These are phyloP conservation scores for Arrhopalites spinosus DNA, from an alignment of 2,888 invertebrate genomes.

Conservation along the genomic window DNA sequence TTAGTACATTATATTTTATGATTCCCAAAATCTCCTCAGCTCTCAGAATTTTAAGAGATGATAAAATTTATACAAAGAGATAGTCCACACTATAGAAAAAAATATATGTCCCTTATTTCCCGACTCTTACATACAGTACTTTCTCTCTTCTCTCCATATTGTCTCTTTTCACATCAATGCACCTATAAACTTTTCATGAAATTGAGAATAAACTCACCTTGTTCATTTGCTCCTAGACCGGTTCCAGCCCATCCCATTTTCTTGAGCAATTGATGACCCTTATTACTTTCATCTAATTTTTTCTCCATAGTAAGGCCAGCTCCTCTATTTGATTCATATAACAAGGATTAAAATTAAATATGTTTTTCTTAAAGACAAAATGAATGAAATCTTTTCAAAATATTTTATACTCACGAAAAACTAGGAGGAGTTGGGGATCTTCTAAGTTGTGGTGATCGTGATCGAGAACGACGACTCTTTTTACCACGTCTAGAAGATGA, in stretches of 20 bases:
- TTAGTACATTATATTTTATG: too few relatives aligned
- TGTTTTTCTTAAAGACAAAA: not conserved
- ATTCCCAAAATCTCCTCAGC: too few relatives aligned
- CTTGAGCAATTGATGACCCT: constrained; percentile 93
- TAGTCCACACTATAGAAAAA: too few relatives aligned
- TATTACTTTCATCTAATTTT: constrained; percentile 77
- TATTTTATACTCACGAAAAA: constrained; percentile 45
- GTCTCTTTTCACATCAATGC: too few relatives aligned
- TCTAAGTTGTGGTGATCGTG: constrained; percentile 43
- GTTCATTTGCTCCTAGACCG: constrained; percentile 91
- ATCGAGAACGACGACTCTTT: constrained; percentile 44
- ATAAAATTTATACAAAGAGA: too few relatives aligned
- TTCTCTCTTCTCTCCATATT: too few relatives aligned
- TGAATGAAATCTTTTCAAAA: not conserved
- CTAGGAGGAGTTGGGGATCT: constrained; percentile 60
- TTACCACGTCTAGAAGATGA: constrained; percentile 56
- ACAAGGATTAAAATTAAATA: not conserved
- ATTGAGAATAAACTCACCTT: too few relatives aligned
- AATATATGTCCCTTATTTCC: too few relatives aligned
- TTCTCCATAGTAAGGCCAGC: constrained; percentile 46
- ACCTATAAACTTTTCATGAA: too few relatives aligned
- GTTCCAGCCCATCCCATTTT: constrained; percentile 99
- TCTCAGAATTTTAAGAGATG: too few relatives aligned
- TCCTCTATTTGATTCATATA: constrained; percentile 31
- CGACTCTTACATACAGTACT: too few relatives aligned